These are phyloP conservation scores for Chloropsis hardwickii DNA, from an alignment of 2,113 vertebrate species.

Conservation along the genomic window DNA sequence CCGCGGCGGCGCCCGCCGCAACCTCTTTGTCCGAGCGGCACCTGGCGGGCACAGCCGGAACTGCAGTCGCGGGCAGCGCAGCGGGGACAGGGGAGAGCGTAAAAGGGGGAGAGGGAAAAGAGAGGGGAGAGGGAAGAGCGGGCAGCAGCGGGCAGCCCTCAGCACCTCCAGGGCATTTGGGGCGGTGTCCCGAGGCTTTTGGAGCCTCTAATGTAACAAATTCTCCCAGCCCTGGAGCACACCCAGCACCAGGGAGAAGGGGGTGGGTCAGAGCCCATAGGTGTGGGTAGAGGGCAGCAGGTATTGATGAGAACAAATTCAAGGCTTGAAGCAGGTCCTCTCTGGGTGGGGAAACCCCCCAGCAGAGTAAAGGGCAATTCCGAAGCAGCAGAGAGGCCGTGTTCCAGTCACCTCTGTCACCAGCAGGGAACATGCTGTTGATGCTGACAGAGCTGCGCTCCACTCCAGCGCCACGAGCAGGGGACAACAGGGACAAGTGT, in stretches of 20 bases:
- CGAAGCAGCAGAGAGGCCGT: neutral
- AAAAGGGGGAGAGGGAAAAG: too few relatives aligned
- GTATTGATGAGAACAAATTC: neutral
- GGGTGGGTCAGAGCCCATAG: fast-evolving
- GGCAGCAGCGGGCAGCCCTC: neutral
- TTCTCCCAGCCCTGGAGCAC: neutral
- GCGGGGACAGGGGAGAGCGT: neutral
- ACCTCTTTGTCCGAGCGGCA: neutral
- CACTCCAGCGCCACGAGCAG: neutral
- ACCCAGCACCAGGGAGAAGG: neutral
- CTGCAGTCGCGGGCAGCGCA: neutral
- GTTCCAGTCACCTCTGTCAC: fast-evolving
- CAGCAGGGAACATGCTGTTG: fast-evolving
- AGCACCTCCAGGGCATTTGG: neutral
- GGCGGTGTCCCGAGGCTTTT: fast-evolving
- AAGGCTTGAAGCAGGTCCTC: neutral
- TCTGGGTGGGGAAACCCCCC: too few relatives aligned
- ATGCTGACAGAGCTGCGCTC: neutral
- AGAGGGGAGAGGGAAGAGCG: neutral
- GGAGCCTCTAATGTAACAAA: neutral
- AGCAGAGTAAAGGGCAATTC: neutral
- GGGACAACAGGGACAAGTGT: fast-evolving
- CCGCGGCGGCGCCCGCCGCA: neutral
- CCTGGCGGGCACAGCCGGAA: neutral
- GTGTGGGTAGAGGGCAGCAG: fast-evolving